Base-by-base conservation (phyloP, 2,797 vertebrate genomes). In the Rhinichthys osculus region DNA sequence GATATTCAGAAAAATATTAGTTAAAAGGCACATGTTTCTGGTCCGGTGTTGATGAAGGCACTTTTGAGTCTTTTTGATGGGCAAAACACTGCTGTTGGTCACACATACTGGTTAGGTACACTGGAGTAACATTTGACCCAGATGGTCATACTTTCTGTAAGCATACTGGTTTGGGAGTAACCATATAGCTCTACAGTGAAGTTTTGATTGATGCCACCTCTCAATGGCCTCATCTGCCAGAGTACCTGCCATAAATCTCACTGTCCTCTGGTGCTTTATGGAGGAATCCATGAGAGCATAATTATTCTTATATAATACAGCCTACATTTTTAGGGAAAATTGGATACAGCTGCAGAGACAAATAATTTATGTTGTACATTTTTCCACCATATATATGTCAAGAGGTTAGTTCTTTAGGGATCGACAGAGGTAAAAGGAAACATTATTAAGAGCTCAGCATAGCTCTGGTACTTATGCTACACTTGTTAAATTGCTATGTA, bases 231-330 rank as follows among this genome's bases (percentile, higher is more conserved):
- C 89, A 92, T 93, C 88, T 89, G 86, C 67, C 83, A 87, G 88
- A 93, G 90, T 90, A 90, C 83, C 77, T 19, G 64, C 83, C 44
- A 88, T 94, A 92, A 91, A 95, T 94, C 91, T 91, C 77, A 4
- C 30, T 40, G 67, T 84, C 87, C 69, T 87, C 84, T 72, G 73
- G 76, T 87, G 67, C 17, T 78, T 80, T 62, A 10, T 69, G 69
- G 66, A 84, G 71, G 74, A 86, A 52, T 89, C 78, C 54, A 67
- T 16, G 11, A 64, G 42, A 78, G 59, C 14, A 47, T 64, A n/a
- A n/a, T n/a, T n/a, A 64, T 72, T 59, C 59, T 78, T 62, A 40
- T 50, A 83, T 44, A 35, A 74, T 71, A 52, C 78, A 84, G 47
- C 81, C 40, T 38, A 64, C 14, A 69, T 69, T 74, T 76, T 85